Evolutionary conservation across 2,113 vertebrate genomes (phyloP).

Genomic region (Pristiophorus japonicus): DNA sequence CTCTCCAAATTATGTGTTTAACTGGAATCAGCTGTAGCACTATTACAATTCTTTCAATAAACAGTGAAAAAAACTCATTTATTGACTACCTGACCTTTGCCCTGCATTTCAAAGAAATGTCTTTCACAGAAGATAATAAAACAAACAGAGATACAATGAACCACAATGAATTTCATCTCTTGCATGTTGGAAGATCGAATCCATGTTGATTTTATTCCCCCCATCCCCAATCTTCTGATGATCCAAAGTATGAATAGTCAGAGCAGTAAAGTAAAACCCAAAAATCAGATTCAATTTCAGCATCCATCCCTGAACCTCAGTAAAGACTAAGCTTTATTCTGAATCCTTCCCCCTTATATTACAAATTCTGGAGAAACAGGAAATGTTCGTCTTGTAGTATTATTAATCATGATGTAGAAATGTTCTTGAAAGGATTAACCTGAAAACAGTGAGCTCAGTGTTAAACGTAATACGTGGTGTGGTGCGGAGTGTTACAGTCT

Average conservation of each 20-base stretch:
- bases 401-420: neutral
- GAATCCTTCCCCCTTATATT: neutral
- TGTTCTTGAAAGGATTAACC: neutral
- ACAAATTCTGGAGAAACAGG: neutral
- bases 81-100: neutral
- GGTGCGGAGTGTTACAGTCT: neutral
- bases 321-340: neutral
- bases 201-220: neutral
- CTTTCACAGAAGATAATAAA: slow-evolving; percentile 18
- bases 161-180: neutral
- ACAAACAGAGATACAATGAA: neutral
- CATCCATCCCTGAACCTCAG: neutral
- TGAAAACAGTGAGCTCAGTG: neutral
- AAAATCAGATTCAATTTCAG: neutral
- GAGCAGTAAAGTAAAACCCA: neutral
- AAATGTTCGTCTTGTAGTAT: neutral
- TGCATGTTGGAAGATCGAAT: neutral
- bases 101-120: slow-evolving; percentile 3
- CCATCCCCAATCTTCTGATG: neutral
- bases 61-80: neutral
- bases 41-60: neutral
- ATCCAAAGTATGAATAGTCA: neutral
- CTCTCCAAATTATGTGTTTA: neutral
- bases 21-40: neutral
- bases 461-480: neutral